Base-by-base conservation (phyloP, 2,113 vertebrate genomes). In the Pseudorasbora parva region DNA sequence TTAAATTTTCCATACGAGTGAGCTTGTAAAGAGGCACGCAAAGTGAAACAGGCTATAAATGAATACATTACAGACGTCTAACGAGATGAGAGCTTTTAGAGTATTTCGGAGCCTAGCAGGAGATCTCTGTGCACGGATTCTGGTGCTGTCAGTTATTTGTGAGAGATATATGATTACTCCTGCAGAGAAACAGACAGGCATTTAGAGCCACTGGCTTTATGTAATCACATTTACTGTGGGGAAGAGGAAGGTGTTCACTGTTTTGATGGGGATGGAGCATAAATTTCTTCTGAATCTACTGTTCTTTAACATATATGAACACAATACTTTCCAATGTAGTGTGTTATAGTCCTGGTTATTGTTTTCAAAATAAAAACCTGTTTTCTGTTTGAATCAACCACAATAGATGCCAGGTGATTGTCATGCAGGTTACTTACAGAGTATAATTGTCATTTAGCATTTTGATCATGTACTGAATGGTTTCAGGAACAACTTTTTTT, bases 1-100 rank as follows among this genome's bases (percentile, higher is more conserved):
- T 82, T 81, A 78, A 66, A 77, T 78, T 82, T 68, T 60, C 80
- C 51, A 62, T 82, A 73, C 19, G 72, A 78, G 71, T 12, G 57
- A 74, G 47, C 25, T 17, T 78, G 78, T 73, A 37, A 81, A 82
- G 78, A 57, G 82, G 45, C 3, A 1, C 5, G 21, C 23, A 76
- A 76, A 51, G 68, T 71, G 45, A 56, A 84, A 88, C 75, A 74
- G 81, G 57, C 76, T 77, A 37, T 77, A 84, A 82, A 88, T 85
- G 79, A 88, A 77, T 84, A 68, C 87, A 86, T 88, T 85, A 88
- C 33, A 72, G 80, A 49, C 75, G 60, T 49, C 79, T 88, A 86
- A 88, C 81, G 60, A 71, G 83, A 88, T 82, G 85, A 71, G 83
- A 86, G 85, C 85, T 86, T 88, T 86, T 86, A 86, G 82, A 82